Conservation (phyloP, 2,113 vertebrate genomes). For the Brevimyrus niger region DNA sequence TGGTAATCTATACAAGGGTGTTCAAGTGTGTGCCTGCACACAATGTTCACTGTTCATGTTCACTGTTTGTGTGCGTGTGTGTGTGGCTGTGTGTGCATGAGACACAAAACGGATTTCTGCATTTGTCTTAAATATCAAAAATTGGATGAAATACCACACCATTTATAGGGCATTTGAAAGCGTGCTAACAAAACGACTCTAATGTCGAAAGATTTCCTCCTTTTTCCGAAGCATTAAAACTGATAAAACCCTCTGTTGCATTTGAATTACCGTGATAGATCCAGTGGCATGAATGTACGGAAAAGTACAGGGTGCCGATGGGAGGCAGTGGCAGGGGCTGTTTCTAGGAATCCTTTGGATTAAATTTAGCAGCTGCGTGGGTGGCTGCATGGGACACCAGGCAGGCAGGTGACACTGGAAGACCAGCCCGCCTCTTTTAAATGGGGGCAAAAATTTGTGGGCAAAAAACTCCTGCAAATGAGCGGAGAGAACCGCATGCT, state of each 20-base stretch:
- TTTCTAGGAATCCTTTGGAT: background rate
- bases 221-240: background rate
- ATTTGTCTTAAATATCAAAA: background rate
- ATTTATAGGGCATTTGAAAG: background rate
- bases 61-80: background rate
- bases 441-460: background rate
- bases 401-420: background rate
- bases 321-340: background rate
- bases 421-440: background rate
- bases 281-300: background rate
- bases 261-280: background rate
- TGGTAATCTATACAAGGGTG: background rate
- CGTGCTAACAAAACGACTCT: background rate
- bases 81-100: background rate
- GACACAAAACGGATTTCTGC: background rate
- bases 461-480: background rate
- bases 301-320: too few species aligned
- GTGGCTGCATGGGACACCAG: background rate
- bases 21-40: background rate
- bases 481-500: background rate
- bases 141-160: background rate
- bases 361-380: slow-evolving; percentile 7
- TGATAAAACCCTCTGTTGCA: background rate
- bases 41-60: too few species aligned
- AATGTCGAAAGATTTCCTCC: background rate